These are phyloP conservation scores for Zoroaster sp. DNA, from an alignment of 53 echinoderm and acorn worm species.

Conservation along the genomic window DNA sequence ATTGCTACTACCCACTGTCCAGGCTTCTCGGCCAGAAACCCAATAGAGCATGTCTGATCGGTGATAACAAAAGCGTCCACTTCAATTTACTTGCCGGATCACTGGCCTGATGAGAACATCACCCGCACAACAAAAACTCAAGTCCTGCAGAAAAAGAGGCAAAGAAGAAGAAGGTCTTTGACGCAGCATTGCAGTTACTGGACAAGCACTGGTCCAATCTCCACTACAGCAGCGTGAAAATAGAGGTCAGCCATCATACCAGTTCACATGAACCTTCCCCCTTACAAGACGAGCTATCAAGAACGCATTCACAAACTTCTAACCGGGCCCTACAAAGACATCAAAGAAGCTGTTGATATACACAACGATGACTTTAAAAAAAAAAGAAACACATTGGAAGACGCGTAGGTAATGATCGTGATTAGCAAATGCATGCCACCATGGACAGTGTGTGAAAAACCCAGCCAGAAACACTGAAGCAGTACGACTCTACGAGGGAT, in stretches of 20 bases:
- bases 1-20: slow-evolving; percentile 61
- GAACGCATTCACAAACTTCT: background rate
- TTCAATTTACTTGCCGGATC: background rate
- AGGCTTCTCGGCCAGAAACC: too few relatives aligned
- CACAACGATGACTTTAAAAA: background rate
- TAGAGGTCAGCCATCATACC: background rate
- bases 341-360: background rate
- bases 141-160: background rate
- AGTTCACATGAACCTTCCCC: background rate
- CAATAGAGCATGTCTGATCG: too few relatives aligned
- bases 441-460: background rate
- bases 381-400: background rate
- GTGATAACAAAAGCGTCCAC: background rate
- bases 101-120: background rate
- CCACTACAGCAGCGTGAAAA: background rate
- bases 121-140: background rate
- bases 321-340: slow-evolving; percentile 1
- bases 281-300: background rate
- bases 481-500: background rate
- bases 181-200: background rate
- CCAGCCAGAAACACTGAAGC: background rate
- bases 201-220: background rate
- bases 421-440: background rate
- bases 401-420: background rate
- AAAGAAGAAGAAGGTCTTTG: slow-evolving; percentile 5